These are phyloP conservation scores for Netelia melanura DNA, from an alignment of 2,888 invertebrate species.

Conservation along the genomic window DNA sequence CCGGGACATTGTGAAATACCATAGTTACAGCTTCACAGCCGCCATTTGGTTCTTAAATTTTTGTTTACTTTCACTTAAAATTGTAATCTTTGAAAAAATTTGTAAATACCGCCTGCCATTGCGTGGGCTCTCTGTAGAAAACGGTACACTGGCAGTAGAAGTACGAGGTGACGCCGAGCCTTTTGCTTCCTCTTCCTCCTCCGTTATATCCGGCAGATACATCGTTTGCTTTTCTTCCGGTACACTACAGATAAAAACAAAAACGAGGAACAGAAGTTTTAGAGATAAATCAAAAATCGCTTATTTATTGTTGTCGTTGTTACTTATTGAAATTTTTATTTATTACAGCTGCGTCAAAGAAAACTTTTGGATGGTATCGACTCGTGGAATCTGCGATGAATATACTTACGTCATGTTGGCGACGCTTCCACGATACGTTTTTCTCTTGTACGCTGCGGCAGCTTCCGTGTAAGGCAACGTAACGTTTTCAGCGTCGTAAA, in stretches of 20 bases:
- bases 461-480: conserved; percentile 87
- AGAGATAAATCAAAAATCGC: background rate
- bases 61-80: background rate
- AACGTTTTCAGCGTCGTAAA: conserved; percentile 85
- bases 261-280: background rate
- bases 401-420: conserved; percentile 86
- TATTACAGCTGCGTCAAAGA: too few relatives aligned
- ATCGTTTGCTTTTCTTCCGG: conserved; percentile 86
- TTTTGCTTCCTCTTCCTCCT: conserved; percentile 84
- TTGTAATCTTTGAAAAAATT: background rate
- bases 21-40: background rate
- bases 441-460: conserved; percentile 86
- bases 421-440: conserved; percentile 87
- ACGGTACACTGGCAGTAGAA: conserved; percentile 77
- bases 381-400: background rate
- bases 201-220: conserved; percentile 86
- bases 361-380: too few relatives aligned
- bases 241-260: conserved; percentile 82
- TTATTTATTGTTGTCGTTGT: too few relatives aligned
- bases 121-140: conserved; percentile 76
- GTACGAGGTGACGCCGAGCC: conserved; percentile 75
- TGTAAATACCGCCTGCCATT: conserved; percentile 79
- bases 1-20: too few relatives aligned
- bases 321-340: too few relatives aligned
- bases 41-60: background rate